Evolutionary conservation across 2,888 invertebrate genomes (phyloP).

Genomic region (Caenorhabditis sulstoni): DNA sequence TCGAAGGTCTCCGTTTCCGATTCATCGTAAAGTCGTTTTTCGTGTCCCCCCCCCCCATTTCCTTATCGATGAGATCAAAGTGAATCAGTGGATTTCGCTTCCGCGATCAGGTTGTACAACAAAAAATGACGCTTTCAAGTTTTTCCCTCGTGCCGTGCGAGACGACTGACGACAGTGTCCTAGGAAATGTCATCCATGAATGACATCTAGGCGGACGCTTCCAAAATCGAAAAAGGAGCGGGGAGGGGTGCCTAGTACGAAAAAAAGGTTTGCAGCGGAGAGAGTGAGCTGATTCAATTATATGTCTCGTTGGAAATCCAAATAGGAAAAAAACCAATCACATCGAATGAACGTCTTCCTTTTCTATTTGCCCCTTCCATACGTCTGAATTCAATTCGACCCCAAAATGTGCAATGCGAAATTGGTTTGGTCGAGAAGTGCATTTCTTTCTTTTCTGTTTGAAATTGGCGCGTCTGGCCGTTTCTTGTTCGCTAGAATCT

Average conservation of each 20-base stretch:
- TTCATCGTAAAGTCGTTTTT: conserved; percentile 29
- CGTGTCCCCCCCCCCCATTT: not conserved
- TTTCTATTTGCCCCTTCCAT: not conserved
- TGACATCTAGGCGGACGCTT: not conserved
- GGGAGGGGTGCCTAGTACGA: conserved; percentile 24
- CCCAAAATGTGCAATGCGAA: conserved; percentile 4
- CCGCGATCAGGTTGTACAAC: conserved; percentile 44
- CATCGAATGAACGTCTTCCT: conserved; percentile 38
- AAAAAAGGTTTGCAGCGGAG: conserved; percentile 17
- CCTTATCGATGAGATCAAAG: conserved; percentile 27
- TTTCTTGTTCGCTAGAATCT: no score
- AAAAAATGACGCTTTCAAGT: conserved; percentile 40
- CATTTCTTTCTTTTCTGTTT: conserved; percentile 8
- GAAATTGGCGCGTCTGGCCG: no score
- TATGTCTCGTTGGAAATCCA: conserved; percentile 12
- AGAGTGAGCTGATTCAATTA: conserved; percentile 48
- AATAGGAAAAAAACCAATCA: conserved; percentile 44
- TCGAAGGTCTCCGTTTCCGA: conserved; percentile 28
- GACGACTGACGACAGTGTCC: conserved; percentile 11
- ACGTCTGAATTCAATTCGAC: not conserved
- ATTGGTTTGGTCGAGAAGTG: conserved; percentile 5
- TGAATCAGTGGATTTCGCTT: conserved; percentile 37
- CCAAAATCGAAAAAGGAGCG: not conserved
- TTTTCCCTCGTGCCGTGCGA: conserved; percentile 14
- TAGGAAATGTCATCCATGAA: conserved; percentile 9